Conservation (phyloP, 2,888 invertebrate species). For the Dugesia japonica region DNA sequence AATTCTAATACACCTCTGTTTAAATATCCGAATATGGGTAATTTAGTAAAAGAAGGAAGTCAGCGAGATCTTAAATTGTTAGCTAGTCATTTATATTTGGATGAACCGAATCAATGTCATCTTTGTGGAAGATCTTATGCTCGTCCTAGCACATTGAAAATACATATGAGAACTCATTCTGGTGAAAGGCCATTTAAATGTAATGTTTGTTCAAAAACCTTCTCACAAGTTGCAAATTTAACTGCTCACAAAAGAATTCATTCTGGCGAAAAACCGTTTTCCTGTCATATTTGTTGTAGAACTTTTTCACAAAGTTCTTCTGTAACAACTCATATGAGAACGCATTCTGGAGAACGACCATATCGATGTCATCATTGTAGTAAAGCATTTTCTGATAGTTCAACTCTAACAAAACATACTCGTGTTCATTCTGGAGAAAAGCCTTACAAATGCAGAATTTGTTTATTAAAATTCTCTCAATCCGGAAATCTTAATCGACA, state of each 20-base stretch:
- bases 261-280: constrained; percentile 91
- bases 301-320: constrained; percentile 81
- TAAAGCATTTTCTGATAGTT: constrained; percentile 94
- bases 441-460: constrained; percentile 90
- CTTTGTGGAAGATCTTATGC: constrained; percentile 89
- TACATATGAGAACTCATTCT: constrained; percentile 82
- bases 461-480: constrained; percentile 82
- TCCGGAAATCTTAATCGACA: constrained; percentile 95
- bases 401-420: constrained; percentile 86
- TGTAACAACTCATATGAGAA: constrained; percentile 95
- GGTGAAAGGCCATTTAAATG: constrained; percentile 70
- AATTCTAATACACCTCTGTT: not conserved
- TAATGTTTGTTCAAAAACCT: constrained; percentile 36
- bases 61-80: constrained; percentile 14
- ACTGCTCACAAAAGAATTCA: constrained; percentile 90
- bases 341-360: constrained; percentile 97
- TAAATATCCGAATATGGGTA: constrained; percentile 1
- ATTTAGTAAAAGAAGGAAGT: not conserved
- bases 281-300: constrained; percentile 86
- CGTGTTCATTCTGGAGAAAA: constrained; percentile 66
- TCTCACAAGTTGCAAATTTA: constrained; percentile 84
- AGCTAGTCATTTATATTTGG: constrained; percentile 6
- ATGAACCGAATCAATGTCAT: constrained; percentile 62
- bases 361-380: constrained; percentile 86
- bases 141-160: constrained; percentile 83